Evolutionary conservation across 92 coral and sea anemone species (phyloP), one percentile per base, ranked within the genome.

Genomic region (Muricea muricata): DNA sequence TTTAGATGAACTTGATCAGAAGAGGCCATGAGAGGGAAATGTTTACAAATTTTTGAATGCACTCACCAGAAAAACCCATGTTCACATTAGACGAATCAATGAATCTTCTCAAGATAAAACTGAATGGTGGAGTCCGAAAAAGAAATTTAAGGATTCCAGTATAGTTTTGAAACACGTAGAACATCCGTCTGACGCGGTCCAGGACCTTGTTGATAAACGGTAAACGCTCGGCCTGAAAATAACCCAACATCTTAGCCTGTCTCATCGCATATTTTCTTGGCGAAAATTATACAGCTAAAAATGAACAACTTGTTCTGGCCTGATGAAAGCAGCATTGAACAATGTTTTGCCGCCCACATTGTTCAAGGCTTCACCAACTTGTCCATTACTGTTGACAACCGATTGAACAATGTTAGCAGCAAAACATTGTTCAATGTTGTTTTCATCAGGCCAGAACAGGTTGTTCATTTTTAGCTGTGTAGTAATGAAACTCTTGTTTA

Each of bases 41-140:
- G n/a, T n/a, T n/a, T 58, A 58, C 30, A n/a, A 58, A 58, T 10
- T 18, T 18, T 47, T 47, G 11, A 8, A 17, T 68, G 15, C 33
- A 48, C 80, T 26, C 32, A 75, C 80, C 80, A 14, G 80, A 47
- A 3, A 48, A 7, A 0, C 80, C 80, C 4, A 31, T 8, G n/a
- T 48, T 48, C 25, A 52, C 14, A 23, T 48, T 75, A 7, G 65
- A 47, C 0, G 42, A 6, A 32, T 28, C 15, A 0, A 75, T 7
- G 55, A 75, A 0, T 46, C 30, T 26, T 18, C 45, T 48, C 41
- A 52, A 4, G 65, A 75, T 48, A 39, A 46, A 75, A 4, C 18
- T 75, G 23, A 75, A 75, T 14, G 80, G 80, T n/a, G 65, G 63
- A 33, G 80, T 75, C 28, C 23, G 48, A 31, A 52, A 4, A 0